Base-by-base conservation (phyloP, 2,797 vertebrate genomes). In the Carduelis carduelis region DNA sequence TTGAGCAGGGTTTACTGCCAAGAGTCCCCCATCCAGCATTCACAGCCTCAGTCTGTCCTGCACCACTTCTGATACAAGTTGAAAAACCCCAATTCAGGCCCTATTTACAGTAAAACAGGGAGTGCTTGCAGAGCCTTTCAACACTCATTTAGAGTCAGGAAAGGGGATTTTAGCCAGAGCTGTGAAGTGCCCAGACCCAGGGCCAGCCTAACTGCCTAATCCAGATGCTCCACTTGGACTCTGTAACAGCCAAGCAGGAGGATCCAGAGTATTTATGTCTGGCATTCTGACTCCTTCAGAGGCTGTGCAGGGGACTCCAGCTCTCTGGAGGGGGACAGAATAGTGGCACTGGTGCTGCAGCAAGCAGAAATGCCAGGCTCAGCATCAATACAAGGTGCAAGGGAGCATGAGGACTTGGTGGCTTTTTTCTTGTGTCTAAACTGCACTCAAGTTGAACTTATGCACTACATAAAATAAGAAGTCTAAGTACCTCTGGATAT, bases 11-110 rank as follows among this genome's bases (percentile, higher is more conserved):
- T 47, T 79, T 82, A 64, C 37, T 59, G 77, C 47, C 2, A 1
- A 5, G 32, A 87, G 9, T 37, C 17, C 20, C 2, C 2, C 1
- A 23, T 7, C 13, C 3, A 4, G 34, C 28, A 56, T 8, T 61
- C 52, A 74, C 32, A 77, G 34, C n/a, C 78, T 65, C 24, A n/a
- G 32, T 30, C 26, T 70, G 37, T 27, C 52, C 47, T 49, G 39
- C 12, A 65, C 10, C 20, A 44, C 34, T 49, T 44, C 6, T 70
- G 35, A 71, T 44, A 27, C 6, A 64, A 65, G 34, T 77, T 77
- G 32, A 8, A 65, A 65, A 80, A 76, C 65, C 17, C 5, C 18
- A 64, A 64, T 72, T 8, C 19, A 52, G 41, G 39, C 43, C 59
- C 55, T 55, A 43, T 52, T 81, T 56, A 65, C 46, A 87, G 8